Base-by-base conservation (phyloP, 2,113 vertebrate species). In the Aix galericulata region DNA sequence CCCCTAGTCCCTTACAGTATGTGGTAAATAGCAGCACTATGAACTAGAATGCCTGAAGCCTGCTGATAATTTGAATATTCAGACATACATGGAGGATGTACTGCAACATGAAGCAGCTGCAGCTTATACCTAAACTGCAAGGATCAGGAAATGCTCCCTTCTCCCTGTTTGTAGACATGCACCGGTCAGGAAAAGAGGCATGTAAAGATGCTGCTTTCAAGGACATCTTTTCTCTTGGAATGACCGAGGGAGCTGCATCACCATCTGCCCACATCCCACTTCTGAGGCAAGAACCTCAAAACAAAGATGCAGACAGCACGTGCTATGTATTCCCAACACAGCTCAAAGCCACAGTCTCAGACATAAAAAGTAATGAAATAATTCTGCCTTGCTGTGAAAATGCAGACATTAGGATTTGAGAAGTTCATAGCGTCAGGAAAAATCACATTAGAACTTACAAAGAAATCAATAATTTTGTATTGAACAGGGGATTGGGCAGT, bases 281-380 rank as follows among this genome's bases (percentile, higher is more conserved):
- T 71, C 64, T 36, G 52, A 86, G 62, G n/a, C 11, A 52, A 15
- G 27, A 63, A 50, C 4, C 31, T 42, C 14, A 17, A 40, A 56
- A 88, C 40, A 75, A 46, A 60, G 6, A 5, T n/a, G 34, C 7
- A 46, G 17, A n/a, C 13, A 1, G 36, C 16, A 29, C n/a, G 44
- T 0, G 0, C 14, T 29, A 48, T 7, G 5, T 36, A 53, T 78
- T 21, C 23, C 9, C 60, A 29, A 64, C 3, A 72, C 34, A 72
- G 48, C 34, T 53, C 69, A 14, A 34, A 52, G 48, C 48, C 48
- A 71, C 46, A 53, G 68, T 14, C 50, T 38, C 69, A 48, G 58
- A 64, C 16, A 44, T 6, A 59, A 56, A 74, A 40, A 74, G 8
- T 4, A 68, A 64, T 31, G 16, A 58, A 92, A n/a, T 32, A 80